These are phyloP conservation scores for Andricus quercusramuli DNA, from an alignment of 2,888 invertebrate genomes.

Conservation along the genomic window DNA sequence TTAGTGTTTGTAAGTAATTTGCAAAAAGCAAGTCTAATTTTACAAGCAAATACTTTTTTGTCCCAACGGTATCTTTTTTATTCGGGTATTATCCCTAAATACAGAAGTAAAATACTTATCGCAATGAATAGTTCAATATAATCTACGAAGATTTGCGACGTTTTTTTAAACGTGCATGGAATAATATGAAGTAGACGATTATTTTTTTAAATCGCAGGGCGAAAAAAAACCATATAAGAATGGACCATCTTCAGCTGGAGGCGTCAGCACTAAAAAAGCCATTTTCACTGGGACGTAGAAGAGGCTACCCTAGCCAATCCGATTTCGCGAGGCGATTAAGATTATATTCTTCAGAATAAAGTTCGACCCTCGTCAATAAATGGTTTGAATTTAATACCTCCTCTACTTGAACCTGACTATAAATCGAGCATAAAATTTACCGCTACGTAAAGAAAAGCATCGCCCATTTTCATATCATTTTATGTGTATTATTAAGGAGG, in stretches of 20 bases:
- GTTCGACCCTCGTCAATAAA: conserved; percentile 32
- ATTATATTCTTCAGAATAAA: conserved; percentile 40
- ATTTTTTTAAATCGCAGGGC: not conserved
- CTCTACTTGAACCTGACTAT: conserved; percentile 35
- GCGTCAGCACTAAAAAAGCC: conserved; percentile 8
- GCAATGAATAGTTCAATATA: too few species aligned
- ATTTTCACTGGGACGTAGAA: not conserved
- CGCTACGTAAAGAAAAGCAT: conserved; percentile 16
- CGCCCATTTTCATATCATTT: not conserved
- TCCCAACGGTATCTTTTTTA: too few species aligned
- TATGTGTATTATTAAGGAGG: conserved; percentile 6
- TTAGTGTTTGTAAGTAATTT: too few species aligned
- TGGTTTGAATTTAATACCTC: conserved; percentile 33
- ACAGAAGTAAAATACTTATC: too few species aligned
- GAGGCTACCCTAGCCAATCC: not conserved
- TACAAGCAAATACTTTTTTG: too few species aligned
- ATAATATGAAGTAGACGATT: not conserved
- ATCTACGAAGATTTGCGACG: not conserved
- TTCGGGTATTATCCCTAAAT: too few species aligned
- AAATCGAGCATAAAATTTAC: conserved; percentile 33
- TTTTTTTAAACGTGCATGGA: not conserved
- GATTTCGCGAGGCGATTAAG: conserved; percentile 17
- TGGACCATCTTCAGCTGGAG: not conserved
- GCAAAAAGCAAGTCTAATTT: too few species aligned
- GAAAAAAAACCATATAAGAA: not conserved